Evolutionary conservation across 2,797 vertebrate species (phyloP).

Genomic region (Hoplostethus mediterraneus): DNA sequence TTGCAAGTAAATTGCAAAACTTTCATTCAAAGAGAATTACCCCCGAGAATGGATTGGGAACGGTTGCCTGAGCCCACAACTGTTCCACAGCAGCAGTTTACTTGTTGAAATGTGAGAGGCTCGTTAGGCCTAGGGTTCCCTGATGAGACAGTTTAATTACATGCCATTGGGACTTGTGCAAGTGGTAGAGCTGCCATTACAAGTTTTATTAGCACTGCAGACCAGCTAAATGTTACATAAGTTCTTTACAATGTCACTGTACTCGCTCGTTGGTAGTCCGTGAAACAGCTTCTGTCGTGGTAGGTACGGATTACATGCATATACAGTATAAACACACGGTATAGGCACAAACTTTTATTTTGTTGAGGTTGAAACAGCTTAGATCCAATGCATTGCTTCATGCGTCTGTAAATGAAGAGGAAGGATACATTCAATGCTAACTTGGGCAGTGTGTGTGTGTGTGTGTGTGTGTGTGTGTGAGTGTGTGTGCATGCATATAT

Average conservation of each 20-base stretch:
- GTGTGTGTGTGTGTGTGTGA: constrained; percentile 15
- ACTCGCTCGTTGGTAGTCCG: constrained; percentile 26
- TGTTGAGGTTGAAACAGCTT: constrained; percentile 4
- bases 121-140: constrained; percentile 72
- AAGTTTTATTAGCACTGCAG: constrained; percentile 59
- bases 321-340: background rate
- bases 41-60: constrained; percentile 58
- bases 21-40: constrained; percentile 64
- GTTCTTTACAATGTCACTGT: constrained; percentile 44
- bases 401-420: constrained; percentile 26
- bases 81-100: constrained; percentile 67
- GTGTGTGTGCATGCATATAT: constrained; percentile 11
- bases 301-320: background rate
- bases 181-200: constrained; percentile 64
- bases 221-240: constrained; percentile 49
- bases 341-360: constrained; percentile 15
- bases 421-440: constrained; percentile 37
- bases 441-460: constrained; percentile 27
- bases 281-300: background rate
- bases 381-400: background rate
- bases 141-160: constrained; percentile 80
- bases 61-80: constrained; percentile 57
- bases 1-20: constrained; percentile 71
- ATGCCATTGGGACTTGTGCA: constrained; percentile 65
- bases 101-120: constrained; percentile 76